Conservation (phyloP, 2,113 vertebrate species). For the Rhombomys opimus region DNA sequence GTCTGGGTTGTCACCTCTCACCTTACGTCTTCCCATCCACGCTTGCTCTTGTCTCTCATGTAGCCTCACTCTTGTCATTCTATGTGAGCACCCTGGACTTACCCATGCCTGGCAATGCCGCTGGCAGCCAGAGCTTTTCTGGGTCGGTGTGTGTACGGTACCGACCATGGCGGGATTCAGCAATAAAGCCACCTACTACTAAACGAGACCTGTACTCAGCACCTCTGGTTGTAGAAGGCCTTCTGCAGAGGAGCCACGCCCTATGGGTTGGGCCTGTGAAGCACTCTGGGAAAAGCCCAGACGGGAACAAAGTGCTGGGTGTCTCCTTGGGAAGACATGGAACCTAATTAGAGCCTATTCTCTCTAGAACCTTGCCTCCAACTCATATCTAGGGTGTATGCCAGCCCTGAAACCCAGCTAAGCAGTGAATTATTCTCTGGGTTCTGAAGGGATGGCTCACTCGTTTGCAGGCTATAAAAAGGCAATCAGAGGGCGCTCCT, state of each 20-base stretch:
- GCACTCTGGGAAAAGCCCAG: background rate
- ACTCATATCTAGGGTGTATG: background rate
- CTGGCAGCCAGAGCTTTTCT: background rate
- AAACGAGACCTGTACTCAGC: background rate
- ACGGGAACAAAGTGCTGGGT: background rate
- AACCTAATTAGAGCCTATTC: background rate
- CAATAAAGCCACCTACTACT: background rate
- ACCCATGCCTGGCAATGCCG: background rate
- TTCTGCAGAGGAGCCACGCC: background rate
- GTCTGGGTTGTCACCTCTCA: background rate
- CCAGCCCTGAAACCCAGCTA: background rate
- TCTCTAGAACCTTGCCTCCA: background rate
- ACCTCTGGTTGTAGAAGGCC: background rate
- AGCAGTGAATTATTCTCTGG: background rate
- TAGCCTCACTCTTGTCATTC: no score
- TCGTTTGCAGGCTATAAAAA: constrained; percentile 23
- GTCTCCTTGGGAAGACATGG: background rate
- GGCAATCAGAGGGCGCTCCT: background rate
- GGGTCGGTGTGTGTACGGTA: background rate
- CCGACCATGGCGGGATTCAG: background rate
- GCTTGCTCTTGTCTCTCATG: background rate
- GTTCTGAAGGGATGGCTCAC: background rate
- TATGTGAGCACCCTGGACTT: background rate
- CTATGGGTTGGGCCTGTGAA: background rate
- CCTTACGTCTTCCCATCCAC: background rate